phyloP scores from a whole-genome alignment of 2,113 vertebrate genomes.

The Gorsachius goisagi region DNA sequence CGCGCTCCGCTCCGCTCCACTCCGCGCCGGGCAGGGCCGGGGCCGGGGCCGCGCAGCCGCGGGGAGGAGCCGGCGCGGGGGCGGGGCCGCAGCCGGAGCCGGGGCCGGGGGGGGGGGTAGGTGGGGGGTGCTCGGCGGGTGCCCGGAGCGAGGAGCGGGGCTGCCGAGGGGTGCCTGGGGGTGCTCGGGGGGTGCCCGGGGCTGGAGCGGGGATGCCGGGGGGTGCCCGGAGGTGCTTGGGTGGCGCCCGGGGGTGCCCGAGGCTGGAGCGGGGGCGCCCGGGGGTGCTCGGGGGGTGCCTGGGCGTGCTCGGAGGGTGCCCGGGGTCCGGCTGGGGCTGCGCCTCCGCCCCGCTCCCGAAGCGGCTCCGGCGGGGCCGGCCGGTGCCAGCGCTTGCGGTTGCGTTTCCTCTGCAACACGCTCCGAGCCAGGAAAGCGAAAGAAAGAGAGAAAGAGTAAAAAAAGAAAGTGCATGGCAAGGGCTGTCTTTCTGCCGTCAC shows the following conservation, averaged over 20 bases:
- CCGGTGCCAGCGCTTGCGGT: too few relatives aligned
- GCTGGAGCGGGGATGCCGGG: not conserved
- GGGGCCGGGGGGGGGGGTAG: too few relatives aligned
- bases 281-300: too few relatives aligned
- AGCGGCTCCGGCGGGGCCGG: not conserved
- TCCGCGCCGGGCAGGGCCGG: not conserved
- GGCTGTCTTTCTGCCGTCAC: not conserved
- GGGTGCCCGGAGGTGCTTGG: too few relatives aligned
- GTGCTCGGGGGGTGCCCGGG: too few relatives aligned
- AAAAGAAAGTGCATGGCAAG: not conserved
- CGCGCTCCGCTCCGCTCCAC: too few relatives aligned
- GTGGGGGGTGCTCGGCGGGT: too few relatives aligned
- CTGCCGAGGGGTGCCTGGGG: too few relatives aligned
- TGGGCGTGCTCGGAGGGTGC: not conserved
- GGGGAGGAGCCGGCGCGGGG: not conserved
- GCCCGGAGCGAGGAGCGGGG: not conserved
- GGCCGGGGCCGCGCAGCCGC: not conserved
- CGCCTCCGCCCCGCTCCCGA: not conserved
- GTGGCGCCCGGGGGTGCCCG: too few relatives aligned
- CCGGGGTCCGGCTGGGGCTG: not conserved
- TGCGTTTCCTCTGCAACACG: not conserved
- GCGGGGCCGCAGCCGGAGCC: too few relatives aligned
- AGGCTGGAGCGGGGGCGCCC: not conserved
- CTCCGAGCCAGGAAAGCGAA: not conserved
- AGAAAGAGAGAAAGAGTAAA: not conserved